phyloP scores from a whole-genome alignment of 2,888 invertebrate genomes.

The Aphidoletes aphidimyza region DNA sequence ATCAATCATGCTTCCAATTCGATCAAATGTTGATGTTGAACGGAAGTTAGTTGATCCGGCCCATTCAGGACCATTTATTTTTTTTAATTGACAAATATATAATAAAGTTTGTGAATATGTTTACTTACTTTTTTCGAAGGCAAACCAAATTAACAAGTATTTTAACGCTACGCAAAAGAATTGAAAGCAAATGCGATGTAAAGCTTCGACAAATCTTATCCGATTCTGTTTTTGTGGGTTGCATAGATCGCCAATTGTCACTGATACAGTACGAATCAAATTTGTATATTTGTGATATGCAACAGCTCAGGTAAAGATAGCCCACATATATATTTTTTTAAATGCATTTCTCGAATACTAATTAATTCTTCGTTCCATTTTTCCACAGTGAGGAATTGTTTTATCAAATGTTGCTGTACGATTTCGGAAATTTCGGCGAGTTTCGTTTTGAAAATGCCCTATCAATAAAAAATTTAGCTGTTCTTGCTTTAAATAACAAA shows the following conservation, averaged over 20 bases:
- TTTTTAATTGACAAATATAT: no score
- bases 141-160: constrained; percentile 85
- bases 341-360: no score
- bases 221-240: constrained; percentile 90
- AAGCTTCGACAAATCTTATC: constrained; percentile 79
- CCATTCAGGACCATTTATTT: neutral
- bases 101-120: constrained; percentile 45
- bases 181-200: constrained; percentile 76
- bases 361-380: neutral
- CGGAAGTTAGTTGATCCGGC: constrained; percentile 50
- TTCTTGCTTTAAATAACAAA: constrained; percentile 77
- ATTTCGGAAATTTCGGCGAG: constrained; percentile 90
- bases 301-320: constrained; percentile 70
- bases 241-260: constrained; percentile 77
- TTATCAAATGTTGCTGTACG: constrained; percentile 88
- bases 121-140: constrained; percentile 60
- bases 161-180: constrained; percentile 74
- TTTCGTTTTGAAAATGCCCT: constrained; percentile 78
- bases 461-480: constrained; percentile 76
- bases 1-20: constrained; percentile 6
- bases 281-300: constrained; percentile 85
- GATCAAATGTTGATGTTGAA: constrained; percentile 27
- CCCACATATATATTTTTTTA: neutral
- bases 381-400: constrained; percentile 82
- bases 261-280: constrained; percentile 89